A percentile compares a stretch with the other conserved stretches of the same genome.
Conservation (phyloP, 2,797 vertebrate species). For the Todus mexicanus region DNA sequence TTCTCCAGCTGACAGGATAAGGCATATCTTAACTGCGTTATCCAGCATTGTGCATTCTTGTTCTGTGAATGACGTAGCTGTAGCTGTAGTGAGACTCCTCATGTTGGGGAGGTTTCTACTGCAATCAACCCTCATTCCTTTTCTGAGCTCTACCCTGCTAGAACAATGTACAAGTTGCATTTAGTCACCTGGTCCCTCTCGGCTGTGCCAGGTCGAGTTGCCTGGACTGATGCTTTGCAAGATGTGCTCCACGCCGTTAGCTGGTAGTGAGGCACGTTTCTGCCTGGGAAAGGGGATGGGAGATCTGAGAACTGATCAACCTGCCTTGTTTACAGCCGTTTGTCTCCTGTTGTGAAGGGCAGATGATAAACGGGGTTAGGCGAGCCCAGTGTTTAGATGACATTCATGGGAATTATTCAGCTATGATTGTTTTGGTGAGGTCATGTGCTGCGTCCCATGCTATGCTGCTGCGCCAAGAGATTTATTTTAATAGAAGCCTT, state of each 20-base stretch:
- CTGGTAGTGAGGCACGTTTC: not conserved
- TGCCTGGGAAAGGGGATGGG: not conserved
- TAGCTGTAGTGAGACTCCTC: not conserved
- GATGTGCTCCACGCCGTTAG: not conserved
- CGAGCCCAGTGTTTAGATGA: slow-evolving; percentile 10
- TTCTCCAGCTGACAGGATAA: not conserved
- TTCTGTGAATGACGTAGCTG: not conserved
- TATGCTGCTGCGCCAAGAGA: slow-evolving; percentile 46
- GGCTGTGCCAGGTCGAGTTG: not conserved
- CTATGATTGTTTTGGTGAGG: slow-evolving; percentile 30
- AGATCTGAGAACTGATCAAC: not conserved
- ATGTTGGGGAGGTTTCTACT: not conserved
- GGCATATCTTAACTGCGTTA: not conserved
- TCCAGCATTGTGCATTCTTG: not conserved
- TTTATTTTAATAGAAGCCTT: slow-evolving; percentile 71
- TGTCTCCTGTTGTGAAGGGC: not conserved
- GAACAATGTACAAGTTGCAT: not conserved
- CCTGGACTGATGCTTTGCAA: not conserved
- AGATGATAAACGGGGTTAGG: slow-evolving; percentile 20
- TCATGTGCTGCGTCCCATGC: slow-evolving; percentile 54
- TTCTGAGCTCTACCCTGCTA: not conserved
- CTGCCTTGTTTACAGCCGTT: not conserved
- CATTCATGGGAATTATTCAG: slow-evolving; percentile 48
- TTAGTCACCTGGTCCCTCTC: not conserved
- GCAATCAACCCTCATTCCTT: not conserved